Percentiles rank a stretch among this genome's conserved stretches.
phyloP scores from a whole-genome alignment of 2,888 invertebrate species.

The Aleiodes alternator region DNA sequence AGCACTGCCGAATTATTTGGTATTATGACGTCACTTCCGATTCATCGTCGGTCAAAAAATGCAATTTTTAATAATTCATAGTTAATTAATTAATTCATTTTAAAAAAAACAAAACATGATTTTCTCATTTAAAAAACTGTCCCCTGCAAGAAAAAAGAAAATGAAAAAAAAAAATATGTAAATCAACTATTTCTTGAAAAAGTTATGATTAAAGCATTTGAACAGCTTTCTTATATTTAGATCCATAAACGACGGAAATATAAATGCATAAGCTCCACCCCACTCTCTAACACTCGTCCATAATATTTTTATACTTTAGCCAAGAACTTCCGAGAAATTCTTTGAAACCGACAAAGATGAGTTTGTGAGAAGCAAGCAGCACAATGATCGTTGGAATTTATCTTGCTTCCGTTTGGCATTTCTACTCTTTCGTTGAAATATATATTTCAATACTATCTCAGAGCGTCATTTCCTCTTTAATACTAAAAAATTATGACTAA shows the following conservation, averaged over 20 bases:
- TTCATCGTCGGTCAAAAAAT: no score
- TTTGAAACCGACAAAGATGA: conserved; percentile 34
- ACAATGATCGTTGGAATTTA: conserved; percentile 59
- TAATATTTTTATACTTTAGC: conserved; percentile 32
- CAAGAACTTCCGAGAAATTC: conserved; percentile 33
- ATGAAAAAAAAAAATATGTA: no score
- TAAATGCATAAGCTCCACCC: conserved; percentile 16
- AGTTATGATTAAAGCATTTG: conserved; percentile 8
- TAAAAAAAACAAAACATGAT: no score
- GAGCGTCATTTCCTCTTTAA: background rate
- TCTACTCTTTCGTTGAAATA: conserved; percentile 16
- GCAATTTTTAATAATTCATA: no score
- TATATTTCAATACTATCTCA: conserved; percentile 27
- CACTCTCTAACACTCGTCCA: conserved; percentile 10
- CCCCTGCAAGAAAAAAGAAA: no score
- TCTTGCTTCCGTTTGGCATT: conserved; percentile 59
- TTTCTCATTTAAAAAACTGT: no score
- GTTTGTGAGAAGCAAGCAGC: conserved; percentile 18
- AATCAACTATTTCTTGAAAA: no score
- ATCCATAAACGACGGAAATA: conserved; percentile 16
- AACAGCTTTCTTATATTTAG: conserved; percentile 18
- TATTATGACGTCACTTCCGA: no score
- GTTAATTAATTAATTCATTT: no score
- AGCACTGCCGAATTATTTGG: no score
- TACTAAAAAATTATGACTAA: background rate